phyloP scores from a whole-genome alignment of 2,113 vertebrate genomes.

The Phoxinus phoxinus region DNA sequence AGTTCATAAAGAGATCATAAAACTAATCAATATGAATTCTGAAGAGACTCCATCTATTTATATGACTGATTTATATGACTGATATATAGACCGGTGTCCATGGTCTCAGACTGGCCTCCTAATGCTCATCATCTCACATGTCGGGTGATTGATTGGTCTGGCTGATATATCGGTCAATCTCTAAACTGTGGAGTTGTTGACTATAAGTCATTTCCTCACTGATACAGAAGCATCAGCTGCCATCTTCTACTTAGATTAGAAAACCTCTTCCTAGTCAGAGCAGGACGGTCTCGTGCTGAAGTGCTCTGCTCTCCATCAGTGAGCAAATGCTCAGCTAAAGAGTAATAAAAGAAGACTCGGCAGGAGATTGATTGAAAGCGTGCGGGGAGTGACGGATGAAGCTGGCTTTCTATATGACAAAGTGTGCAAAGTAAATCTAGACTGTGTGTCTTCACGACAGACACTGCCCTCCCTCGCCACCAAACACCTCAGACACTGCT shows the following conservation, averaged over 20 bases:
- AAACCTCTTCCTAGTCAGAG: background rate
- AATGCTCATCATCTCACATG: too few species aligned
- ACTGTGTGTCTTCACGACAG: slow-evolving; percentile 43
- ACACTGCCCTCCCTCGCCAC: background rate
- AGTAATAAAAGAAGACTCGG: background rate
- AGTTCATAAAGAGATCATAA: too few species aligned
- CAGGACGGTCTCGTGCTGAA: background rate
- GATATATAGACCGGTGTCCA: background rate
- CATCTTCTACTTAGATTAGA: slow-evolving; percentile 4
- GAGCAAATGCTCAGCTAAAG: slow-evolving; percentile 26
- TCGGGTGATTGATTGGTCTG: background rate
- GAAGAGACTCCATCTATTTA: too few species aligned
- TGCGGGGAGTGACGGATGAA: background rate
- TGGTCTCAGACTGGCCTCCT: too few species aligned
- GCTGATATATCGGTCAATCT: background rate
- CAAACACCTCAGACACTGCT: background rate
- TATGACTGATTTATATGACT: too few species aligned
- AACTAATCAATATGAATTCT: too few species aligned
- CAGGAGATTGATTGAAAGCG: slow-evolving; percentile 25
- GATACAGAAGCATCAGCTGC: background rate
- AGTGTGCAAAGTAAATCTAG: slow-evolving; percentile 15
- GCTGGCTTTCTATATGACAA: slow-evolving; percentile 11
- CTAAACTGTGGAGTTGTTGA: background rate
- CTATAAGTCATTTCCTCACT: background rate
- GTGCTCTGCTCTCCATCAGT: slow-evolving; percentile 24